Base-by-base conservation (phyloP, 2,113 vertebrate species). In the Oncorhynchus nerka region DNA sequence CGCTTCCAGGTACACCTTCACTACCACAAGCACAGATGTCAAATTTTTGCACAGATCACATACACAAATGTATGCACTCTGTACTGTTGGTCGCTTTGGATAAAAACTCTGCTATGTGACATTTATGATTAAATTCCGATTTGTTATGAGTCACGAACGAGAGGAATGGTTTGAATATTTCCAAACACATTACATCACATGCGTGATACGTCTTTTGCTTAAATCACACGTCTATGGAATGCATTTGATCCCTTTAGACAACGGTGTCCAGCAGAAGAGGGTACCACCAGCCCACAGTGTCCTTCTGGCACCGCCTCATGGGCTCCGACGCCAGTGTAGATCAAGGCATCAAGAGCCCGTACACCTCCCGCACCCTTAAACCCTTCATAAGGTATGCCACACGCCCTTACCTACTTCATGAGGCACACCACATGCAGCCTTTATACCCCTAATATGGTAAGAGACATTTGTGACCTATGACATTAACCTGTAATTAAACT, bases 331-430 rank as follows among this genome's bases (percentile, higher is more conserved):
- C 94, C 32, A 85, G 91, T 73, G 81, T 94, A 79, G 95, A 98
- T 79, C 95, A 94, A 78, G 95, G 93, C 81, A 94, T 99, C 48
- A 94, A 95, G 87, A 99, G 98, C 84, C 97, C 98, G 1, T 99
- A 99, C 61, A 99, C 97, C 0, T 95, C 97, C 34, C 95, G 97
- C n/a, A 90, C 94, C 68, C 92, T 99, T 67, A 98, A 98, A 57
- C 96, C 97, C 0, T 99, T 91, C 79, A 99, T 99, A 93, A 97
- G 97, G 97, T 99, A 89, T 19, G 51, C 51, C 51, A 45, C 39
- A 45, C 2, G 39, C 39, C 9, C 9, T 11, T 11, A 45, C 39
- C 39, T 45, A 9, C 34, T 34, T 45, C 8, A 45, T 45, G 39
- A 45, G 39, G 7, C 8, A 45, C 39, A 45, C 39, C 39, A 11